Conservation (phyloP, 2,113 vertebrate genomes). For the Erpornis zantholeuca region DNA sequence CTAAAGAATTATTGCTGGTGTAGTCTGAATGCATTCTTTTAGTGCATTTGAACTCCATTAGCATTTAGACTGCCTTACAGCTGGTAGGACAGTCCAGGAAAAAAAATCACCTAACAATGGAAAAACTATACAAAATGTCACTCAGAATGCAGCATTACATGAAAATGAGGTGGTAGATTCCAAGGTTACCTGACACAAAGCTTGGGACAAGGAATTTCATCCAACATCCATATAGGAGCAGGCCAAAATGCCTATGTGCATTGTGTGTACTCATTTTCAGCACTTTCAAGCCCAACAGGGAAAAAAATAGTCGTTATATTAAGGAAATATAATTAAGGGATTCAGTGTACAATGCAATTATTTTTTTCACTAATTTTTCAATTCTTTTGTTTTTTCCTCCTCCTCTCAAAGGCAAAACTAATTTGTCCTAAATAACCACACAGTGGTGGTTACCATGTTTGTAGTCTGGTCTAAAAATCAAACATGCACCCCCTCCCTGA, state of each 20-base stretch:
- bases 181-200: constrained; percentile 70
- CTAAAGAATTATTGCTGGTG: constrained; percentile 27
- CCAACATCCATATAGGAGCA: constrained; percentile 71
- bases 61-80: constrained; percentile 57
- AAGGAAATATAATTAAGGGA: background rate
- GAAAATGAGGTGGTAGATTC: constrained; percentile 13
- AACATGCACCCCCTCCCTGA: background rate
- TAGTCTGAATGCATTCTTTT: background rate
- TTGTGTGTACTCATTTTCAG: constrained; percentile 62
- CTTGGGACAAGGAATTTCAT: constrained; percentile 83
- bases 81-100: background rate
- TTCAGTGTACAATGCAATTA: background rate
- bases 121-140: constrained; percentile 10
- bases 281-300: constrained; percentile 56
- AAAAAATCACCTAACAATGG: constrained; percentile 21
- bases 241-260: constrained; percentile 28
- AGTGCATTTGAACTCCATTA: constrained; percentile 44
- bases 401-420: background rate
- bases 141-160: constrained; percentile 23
- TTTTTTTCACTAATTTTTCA: background rate
- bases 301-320: background rate
- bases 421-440: background rate
- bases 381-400: background rate
- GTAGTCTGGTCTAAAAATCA: background rate
- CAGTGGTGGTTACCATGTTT: background rate